Percentiles rank a stretch among this genome's conserved stretches.
These are phyloP conservation scores for Rhyacichthys aspro DNA, from an alignment of 2,797 vertebrate species.

Conservation along the genomic window DNA sequence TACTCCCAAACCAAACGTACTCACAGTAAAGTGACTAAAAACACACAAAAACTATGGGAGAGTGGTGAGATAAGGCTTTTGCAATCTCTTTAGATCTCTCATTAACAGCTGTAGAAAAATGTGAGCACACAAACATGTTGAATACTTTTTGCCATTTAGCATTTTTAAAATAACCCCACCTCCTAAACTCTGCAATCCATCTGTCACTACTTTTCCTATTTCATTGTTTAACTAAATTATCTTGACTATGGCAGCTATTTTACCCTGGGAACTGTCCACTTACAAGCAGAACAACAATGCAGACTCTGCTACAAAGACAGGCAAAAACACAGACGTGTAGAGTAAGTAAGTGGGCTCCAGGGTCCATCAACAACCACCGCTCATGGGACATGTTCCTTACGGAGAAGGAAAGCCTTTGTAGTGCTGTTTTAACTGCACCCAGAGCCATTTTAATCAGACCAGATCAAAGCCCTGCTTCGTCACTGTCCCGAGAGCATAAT, in stretches of 20 bases:
- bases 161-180: slow-evolving; percentile 12
- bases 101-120: slow-evolving; percentile 10
- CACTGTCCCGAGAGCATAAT: slow-evolving; percentile 9
- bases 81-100: slow-evolving; percentile 1
- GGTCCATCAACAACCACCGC: slow-evolving; percentile 54
- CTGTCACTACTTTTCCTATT: slow-evolving; percentile 36
- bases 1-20: slow-evolving; percentile 33
- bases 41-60: slow-evolving; percentile 56
- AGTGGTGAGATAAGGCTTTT: slow-evolving; percentile 47
- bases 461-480: slow-evolving; percentile 40
- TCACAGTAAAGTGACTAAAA: slow-evolving; percentile 50
- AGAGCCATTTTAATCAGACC: slow-evolving; percentile 38
- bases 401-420: slow-evolving; percentile 29
- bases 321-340: slow-evolving; percentile 2
- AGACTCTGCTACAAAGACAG: slow-evolving; percentile 14
- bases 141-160: neutral
- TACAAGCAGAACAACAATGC: slow-evolving; percentile 53
- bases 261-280: slow-evolving; percentile 46
- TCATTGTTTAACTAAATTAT: slow-evolving; percentile 41
- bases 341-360: slow-evolving; percentile 46
- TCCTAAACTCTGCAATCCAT: slow-evolving; percentile 15
- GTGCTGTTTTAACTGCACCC: slow-evolving; percentile 24
- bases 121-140: slow-evolving; percentile 5
- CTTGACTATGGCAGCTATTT: slow-evolving; percentile 44
- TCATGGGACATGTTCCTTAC: slow-evolving; percentile 39